Percentiles rank a stretch among this genome's conserved stretches.
Evolutionary conservation across 2,888 invertebrate species (phyloP).

Genomic region (Xylota sylvarum): DNA sequence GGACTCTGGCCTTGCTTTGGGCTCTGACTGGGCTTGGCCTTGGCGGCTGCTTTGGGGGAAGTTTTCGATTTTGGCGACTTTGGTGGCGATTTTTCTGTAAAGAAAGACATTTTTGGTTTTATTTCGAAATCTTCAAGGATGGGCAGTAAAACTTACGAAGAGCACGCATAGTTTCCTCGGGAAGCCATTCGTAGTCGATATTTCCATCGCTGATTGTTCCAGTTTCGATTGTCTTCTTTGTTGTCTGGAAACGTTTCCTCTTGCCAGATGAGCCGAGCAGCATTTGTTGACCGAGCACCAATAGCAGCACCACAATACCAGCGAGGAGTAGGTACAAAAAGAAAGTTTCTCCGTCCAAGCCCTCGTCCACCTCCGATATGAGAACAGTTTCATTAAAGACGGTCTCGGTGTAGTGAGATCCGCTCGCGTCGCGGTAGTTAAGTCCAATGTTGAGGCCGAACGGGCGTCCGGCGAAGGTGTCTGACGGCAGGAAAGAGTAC

Average conservation of each 20-base stretch:
- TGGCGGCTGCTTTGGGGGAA: conserved; percentile 84
- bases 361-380: conserved; percentile 98
- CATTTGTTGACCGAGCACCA: conserved; percentile 96
- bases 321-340: conserved; percentile 98
- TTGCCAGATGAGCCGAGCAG: conserved; percentile 93
- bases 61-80: conserved; percentile 87
- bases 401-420: conserved; percentile 90
- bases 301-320: conserved; percentile 93
- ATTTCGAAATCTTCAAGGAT: neutral
- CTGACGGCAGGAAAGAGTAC: conserved; percentile 97
- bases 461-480: conserved; percentile 98
- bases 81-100: conserved; percentile 90
- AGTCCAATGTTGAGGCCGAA: conserved; percentile 97
- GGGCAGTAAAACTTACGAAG: conserved; percentile 88
- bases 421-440: conserved; percentile 92
- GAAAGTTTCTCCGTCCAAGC: conserved; percentile 99
- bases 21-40: conserved; percentile 89
- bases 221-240: conserved; percentile 91
- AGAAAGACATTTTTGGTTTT: conserved; percentile 71
- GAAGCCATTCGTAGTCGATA: conserved; percentile 99
- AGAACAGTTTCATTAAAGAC: conserved; percentile 99
- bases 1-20: conserved; percentile 89
- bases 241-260: conserved; percentile 86
- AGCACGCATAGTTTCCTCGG: conserved; percentile 93
- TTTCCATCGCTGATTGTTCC: conserved; percentile 95